Evolutionary conservation across 2,113 vertebrate genomes (phyloP), one percentile per base, ranked within the genome.

Genomic region (Hippocampus zosterae): DNA sequence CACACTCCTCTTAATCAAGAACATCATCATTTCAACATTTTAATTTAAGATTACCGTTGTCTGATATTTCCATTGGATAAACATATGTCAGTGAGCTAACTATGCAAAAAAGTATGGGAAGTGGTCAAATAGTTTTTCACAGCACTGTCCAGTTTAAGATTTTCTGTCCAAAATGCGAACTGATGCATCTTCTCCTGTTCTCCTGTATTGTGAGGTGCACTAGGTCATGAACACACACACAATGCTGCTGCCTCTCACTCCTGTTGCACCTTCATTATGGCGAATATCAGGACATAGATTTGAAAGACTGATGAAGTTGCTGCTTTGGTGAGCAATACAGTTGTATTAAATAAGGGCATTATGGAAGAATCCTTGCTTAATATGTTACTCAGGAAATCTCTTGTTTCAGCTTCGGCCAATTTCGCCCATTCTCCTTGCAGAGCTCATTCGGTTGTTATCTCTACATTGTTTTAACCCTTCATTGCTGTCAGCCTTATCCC

Each of bases 271-370:
- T 63, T 63, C 60, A 67, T 79, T 68, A 40, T 71, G 68, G 0
- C 73, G 53, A 75, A 78, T 76, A 68, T 70, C 75, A 73, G 27
- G 56, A 69, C 61, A 63, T 66, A 77, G 59, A 88, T 88, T 75
- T 79, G 48, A 72, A 75, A 70, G 68, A 77, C 74, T 76, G 66
- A 71, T 69, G 77, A 56, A 82, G 67, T 74, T 74, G 74, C 76
- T 83, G 57, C 29, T 13, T 15, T 0, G 75, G 73, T 6, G 16
- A 75, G 67, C 50, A 71, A 55, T 41, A 52, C 67, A 64, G 75
- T 53, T 23, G 55, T 71, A 67, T 75, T 74, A 80, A 76, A 60
- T 79, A 76, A 69, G 50, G 70, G 11, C 68, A 19, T 75, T 41
- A 67, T 29, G 33, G 44, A 61, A 46, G 57, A 66, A 64, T 1